Evolutionary conservation across 2,113 vertebrate species (phyloP).

Genomic region (Chrysochloris asiatica): DNA sequence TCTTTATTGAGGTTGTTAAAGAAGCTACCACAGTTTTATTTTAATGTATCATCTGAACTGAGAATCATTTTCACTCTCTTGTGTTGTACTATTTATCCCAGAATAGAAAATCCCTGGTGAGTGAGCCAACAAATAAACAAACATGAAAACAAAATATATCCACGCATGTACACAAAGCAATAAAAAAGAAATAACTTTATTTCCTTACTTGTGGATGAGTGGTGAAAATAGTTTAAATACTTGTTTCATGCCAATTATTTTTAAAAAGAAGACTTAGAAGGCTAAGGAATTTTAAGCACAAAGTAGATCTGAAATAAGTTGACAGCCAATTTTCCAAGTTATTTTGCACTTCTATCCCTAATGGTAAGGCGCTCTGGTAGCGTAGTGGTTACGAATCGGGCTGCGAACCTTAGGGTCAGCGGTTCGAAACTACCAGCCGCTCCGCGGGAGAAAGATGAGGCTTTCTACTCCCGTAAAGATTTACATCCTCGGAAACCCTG

Average conservation of each 20-base stretch:
- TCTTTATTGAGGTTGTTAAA: not conserved
- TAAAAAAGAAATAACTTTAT: not conserved
- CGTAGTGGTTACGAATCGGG: no score
- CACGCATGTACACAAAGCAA: slow-evolving; percentile 7
- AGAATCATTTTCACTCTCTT: slow-evolving; percentile 1
- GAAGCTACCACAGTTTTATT: not conserved
- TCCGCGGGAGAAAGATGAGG: no score
- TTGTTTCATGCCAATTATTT: slow-evolving; percentile 20
- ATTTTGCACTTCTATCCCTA: not conserved
- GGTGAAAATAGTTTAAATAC: slow-evolving; percentile 28
- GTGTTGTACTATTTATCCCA: not conserved
- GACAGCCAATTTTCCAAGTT: not conserved
- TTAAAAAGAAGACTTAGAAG: not conserved
- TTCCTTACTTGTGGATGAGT: not conserved
- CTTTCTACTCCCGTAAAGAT: no score
- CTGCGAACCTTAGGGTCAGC: no score
- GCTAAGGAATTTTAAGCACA: not conserved
- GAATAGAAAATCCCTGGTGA: not conserved
- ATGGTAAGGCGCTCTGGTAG: no score
- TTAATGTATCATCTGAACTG: not conserved
- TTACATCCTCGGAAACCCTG: no score
- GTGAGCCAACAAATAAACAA: not conserved
- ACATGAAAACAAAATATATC: slow-evolving; percentile 29
- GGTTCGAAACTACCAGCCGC: no score
- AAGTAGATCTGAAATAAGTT: not conserved